phyloP scores from a whole-genome alignment of 2,888 invertebrate genomes.

The Chydorus sphaericus region DNA sequence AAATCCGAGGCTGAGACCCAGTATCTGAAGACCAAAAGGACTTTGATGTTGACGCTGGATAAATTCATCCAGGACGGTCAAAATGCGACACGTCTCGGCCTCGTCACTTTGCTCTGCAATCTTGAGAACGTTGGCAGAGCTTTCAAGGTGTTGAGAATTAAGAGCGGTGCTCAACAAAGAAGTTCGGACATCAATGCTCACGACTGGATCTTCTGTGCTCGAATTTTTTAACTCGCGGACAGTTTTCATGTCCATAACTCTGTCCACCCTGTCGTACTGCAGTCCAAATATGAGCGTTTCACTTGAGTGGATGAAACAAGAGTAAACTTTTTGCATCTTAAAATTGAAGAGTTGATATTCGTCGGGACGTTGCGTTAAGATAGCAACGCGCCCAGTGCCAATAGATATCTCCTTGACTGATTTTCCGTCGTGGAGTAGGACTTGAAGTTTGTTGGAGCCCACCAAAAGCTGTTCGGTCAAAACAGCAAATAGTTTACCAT shows the following conservation, averaged over 20 bases:
- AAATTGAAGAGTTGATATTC: not conserved
- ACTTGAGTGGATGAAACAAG: not conserved
- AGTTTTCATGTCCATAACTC: not conserved
- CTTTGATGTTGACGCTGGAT: not conserved
- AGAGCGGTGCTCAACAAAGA: conserved; percentile 3
- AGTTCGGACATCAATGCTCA: not conserved
- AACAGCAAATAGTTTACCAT: not conserved
- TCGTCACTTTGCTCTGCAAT: not conserved
- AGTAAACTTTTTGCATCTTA: not conserved
- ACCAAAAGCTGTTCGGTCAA: not conserved
- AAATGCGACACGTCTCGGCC: not conserved
- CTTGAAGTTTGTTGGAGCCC: not conserved
- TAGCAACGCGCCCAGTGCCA: not conserved
- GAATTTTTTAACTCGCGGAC: not conserved
- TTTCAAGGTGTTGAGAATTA: not conserved
- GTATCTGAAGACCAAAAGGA: not conserved
- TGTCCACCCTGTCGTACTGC: not conserved
- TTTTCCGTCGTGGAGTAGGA: not conserved
- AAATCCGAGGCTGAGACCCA: not conserved
- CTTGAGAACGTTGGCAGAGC: not conserved
- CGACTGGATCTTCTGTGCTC: not conserved
- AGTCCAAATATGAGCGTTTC: not conserved
- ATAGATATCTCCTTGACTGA: not conserved
- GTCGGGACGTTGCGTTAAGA: not conserved
- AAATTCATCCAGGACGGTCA: not conserved